Conservation (phyloP, 2,888 invertebrate genomes). For the Eristalis tenax region DNA sequence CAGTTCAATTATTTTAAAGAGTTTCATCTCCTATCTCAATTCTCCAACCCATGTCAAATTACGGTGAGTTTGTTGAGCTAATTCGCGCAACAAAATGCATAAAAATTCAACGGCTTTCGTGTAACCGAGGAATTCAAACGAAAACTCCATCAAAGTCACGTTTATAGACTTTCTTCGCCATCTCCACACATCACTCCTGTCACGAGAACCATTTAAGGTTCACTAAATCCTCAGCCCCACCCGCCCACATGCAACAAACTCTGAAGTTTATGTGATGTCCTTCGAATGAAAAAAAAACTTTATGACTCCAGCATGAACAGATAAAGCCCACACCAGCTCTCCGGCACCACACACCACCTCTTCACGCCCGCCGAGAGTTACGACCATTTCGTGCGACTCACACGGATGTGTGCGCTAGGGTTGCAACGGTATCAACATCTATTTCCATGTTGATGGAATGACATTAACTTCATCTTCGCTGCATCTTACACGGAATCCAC, state of each 20-base stretch:
- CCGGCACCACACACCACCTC: background rate
- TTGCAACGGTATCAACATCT: conserved; percentile 26
- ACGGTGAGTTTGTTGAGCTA: background rate
- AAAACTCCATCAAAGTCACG: background rate
- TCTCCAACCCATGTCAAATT: background rate
- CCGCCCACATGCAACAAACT: background rate
- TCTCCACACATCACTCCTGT: conserved; percentile 7
- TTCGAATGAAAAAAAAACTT: conserved; percentile 6
- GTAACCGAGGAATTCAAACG: background rate
- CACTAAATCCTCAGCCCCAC: background rate
- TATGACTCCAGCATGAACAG: conserved; percentile 11
- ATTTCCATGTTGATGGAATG: conserved; percentile 33
- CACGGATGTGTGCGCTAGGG: background rate
- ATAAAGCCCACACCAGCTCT: background rate
- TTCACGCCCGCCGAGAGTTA: conserved; percentile 21
- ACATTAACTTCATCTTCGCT: conserved; percentile 44
- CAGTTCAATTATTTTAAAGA: no score
- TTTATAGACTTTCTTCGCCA: conserved; percentile 2
- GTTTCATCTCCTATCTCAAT: no score
- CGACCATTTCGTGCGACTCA: background rate
- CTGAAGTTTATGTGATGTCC: conserved; percentile 28
- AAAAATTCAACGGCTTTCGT: background rate
- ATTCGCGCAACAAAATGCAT: background rate
- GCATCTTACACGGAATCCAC: conserved; percentile 16
- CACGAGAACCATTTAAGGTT: conserved; percentile 24